Conservation (phyloP, 2,888 invertebrate genomes). For the Pyrgus malvae region DNA sequence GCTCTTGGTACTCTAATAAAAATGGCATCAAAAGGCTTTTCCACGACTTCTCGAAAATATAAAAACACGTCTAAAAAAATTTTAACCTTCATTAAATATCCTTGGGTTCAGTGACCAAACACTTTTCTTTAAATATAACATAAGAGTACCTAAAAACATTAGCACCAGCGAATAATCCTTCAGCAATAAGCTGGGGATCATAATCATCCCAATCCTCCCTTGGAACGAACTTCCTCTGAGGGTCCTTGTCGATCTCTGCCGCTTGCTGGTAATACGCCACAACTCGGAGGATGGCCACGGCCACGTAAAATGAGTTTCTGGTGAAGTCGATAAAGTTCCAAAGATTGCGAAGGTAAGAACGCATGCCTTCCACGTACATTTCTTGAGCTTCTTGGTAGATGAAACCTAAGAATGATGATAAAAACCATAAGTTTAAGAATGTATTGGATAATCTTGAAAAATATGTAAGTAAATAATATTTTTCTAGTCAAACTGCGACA, state of each 20-base stretch:
- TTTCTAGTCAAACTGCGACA: no score
- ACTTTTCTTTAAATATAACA: no score
- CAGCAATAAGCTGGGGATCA: slow-evolving; percentile 96
- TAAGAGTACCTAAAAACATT: slow-evolving; percentile 95
- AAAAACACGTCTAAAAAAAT: no score
- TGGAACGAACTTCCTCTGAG: slow-evolving; percentile 87
- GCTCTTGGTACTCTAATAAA: no score
- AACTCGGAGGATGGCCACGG: slow-evolving; percentile 84
- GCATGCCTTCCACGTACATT: slow-evolving; percentile 93
- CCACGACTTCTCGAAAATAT: no score
- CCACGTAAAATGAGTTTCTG: slow-evolving; percentile 92
- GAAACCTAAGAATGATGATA: slow-evolving; percentile 83
- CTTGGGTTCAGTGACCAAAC: no score
- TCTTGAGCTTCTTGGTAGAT: slow-evolving; percentile 96
- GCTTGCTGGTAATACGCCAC: slow-evolving; percentile 89
- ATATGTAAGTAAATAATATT: no score
- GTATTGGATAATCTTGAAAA: no score
- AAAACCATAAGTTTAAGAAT: no score
- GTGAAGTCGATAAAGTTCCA: slow-evolving; percentile 99
- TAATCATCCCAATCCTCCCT: slow-evolving; percentile 95
- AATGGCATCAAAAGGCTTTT: no score
- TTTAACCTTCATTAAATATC: no score
- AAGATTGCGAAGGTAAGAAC: slow-evolving; percentile 93
- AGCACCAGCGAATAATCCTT: slow-evolving; percentile 96
- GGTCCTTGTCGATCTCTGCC: slow-evolving; percentile 85